phyloP scores from a whole-genome alignment of 2,113 vertebrate genomes.

The Seriola dumerili region DNA sequence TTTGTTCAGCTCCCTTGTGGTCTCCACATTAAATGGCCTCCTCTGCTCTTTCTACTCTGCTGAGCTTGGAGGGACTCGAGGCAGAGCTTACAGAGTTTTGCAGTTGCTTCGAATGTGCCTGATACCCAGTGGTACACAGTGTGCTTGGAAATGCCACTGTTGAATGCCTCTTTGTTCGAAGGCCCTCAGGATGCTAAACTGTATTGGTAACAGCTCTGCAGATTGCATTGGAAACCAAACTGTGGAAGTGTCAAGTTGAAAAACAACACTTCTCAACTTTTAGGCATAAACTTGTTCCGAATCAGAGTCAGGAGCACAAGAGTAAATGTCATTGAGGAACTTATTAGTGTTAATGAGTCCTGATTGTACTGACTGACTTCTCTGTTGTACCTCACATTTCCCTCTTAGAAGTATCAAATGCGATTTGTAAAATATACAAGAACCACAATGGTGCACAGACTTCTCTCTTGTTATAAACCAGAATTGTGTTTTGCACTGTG shows the following conservation, averaged over 20 bases:
- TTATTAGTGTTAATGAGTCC: background rate
- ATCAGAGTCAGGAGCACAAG: background rate
- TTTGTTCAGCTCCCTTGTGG: conserved; percentile 43
- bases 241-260: background rate
- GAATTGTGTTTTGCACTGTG: background rate
- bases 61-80: conserved; percentile 28
- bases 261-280: background rate
- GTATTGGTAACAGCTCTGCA: conserved; percentile 11
- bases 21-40: conserved; percentile 18
- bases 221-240: background rate
- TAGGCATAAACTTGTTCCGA: background rate
- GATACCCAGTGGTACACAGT: conserved; percentile 39
- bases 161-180: conserved; percentile 54
- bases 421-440: background rate
- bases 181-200: background rate
- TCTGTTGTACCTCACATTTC: background rate
- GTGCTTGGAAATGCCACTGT: conserved; percentile 26
- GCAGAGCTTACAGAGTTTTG: conserved; percentile 35
- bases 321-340: background rate
- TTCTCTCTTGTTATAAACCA: background rate
- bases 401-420: background rate
- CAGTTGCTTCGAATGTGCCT: conserved; percentile 17
- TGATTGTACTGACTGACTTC: conserved; percentile 1
- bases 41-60: conserved; percentile 19
- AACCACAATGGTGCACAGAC: background rate